These are phyloP conservation scores for Propsilocerus akamusi DNA, from an alignment of 1,140 invertebrate genomes.

Conservation along the genomic window DNA sequence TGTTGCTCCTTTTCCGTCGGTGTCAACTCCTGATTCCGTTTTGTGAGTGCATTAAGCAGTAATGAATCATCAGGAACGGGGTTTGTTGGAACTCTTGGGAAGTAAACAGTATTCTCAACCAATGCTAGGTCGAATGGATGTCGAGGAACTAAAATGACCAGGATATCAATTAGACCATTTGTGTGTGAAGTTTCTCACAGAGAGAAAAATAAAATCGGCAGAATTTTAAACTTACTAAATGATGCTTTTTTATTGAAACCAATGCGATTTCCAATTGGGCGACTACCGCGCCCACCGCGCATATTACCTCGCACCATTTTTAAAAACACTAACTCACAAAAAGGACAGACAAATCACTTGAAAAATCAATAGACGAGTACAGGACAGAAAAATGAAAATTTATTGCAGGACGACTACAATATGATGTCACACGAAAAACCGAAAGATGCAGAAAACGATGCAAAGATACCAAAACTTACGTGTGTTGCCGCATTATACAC, in stretches of 20 bases:
- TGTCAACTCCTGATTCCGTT: conserved; percentile 77
- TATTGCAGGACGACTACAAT: no score
- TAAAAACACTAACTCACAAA: not conserved
- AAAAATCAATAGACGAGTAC: no score
- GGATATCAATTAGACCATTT: no score
- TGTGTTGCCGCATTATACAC: no score
- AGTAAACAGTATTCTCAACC: conserved; percentile 57
- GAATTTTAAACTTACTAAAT: no score
- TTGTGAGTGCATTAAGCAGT: conserved; percentile 62
- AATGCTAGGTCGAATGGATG: conserved; percentile 82
- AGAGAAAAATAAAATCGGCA: no score
- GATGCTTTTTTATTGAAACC: conserved; percentile 43
- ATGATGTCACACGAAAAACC: no score
- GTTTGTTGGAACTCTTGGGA: conserved; percentile 72
- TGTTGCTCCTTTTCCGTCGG: conserved; percentile 79
- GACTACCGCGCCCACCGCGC: conserved; percentile 37
- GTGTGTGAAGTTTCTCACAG: no score
- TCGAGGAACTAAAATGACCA: conserved; percentile 62
- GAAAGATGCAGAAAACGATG: no score
- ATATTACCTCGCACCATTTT: conserved; percentile 19
- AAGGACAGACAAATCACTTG: no score
- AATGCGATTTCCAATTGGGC: conserved; percentile 46
- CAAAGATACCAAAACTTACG: no score
- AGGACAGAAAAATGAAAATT: no score
- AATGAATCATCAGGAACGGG: conserved; percentile 60